Conservation (phyloP, 2,113 vertebrate genomes). For the Xenotilapia longispinis region DNA sequence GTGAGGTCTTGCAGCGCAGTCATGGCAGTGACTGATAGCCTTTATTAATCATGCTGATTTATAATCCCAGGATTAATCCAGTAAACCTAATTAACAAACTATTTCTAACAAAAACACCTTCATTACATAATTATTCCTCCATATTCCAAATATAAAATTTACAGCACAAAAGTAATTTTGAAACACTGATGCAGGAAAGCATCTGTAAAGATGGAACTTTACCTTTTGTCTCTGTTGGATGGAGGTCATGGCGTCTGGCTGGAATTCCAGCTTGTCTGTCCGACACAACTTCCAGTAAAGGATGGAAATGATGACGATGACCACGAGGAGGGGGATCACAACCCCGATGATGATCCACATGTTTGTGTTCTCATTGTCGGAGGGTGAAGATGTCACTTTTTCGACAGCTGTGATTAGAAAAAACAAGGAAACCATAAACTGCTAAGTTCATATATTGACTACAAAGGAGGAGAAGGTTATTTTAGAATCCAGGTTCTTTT, state of each 20-base stretch:
- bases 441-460: background rate
- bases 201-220: background rate
- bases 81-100: background rate
- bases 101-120: background rate
- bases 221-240: constrained; percentile 97
- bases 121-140: background rate
- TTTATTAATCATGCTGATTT: constrained; percentile 3
- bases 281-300: constrained; percentile 98
- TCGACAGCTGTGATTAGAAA: constrained; percentile 77
- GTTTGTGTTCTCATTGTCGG: constrained; percentile 82
- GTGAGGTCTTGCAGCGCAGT: background rate
- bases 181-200: background rate
- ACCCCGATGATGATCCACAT: constrained; percentile 93
- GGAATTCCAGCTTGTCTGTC: constrained; percentile 95
- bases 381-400: constrained; percentile 68
- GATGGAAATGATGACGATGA: constrained; percentile 84
- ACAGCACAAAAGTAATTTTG: background rate
- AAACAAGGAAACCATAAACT: background rate
- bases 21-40: background rate
- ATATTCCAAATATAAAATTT: background rate
- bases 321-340: constrained; percentile 85
- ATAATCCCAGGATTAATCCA: background rate
- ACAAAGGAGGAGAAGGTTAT: accelerated
- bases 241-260: constrained; percentile 88
- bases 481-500: background rate